These are phyloP conservation scores for Drosophila insularis DNA, from an alignment of 1,140 invertebrate species.

Conservation along the genomic window DNA sequence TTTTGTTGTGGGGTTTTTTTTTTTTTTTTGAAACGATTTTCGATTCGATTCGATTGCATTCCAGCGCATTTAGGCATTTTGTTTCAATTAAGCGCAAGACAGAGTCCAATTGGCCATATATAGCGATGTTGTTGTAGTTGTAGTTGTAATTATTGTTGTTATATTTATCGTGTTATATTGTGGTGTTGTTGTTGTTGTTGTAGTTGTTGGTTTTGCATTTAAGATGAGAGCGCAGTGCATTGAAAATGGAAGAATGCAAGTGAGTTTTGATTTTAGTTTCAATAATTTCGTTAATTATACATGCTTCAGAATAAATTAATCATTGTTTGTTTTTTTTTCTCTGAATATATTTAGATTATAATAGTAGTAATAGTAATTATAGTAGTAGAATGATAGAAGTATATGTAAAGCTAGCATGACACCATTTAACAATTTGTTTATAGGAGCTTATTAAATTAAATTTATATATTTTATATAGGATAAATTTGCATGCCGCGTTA, in stretches of 20 bases:
- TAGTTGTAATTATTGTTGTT: slow-evolving; percentile 33
- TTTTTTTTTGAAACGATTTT: slow-evolving; percentile 39
- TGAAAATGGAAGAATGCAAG: slow-evolving; percentile 76
- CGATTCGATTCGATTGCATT: slow-evolving; percentile 62
- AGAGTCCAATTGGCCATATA: slow-evolving; percentile 75
- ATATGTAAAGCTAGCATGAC: slow-evolving; percentile 9
- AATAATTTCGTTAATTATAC: slow-evolving; percentile 70
- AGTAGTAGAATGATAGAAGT: not conserved
- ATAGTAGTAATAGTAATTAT: not conserved
- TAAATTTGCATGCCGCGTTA: slow-evolving; percentile 50
- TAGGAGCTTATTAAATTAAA: slow-evolving; percentile 17
- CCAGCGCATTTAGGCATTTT: slow-evolving; percentile 63
- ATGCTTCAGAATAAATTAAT: slow-evolving; percentile 49
- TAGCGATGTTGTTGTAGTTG: slow-evolving; percentile 46
- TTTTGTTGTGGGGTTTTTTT: too few relatives aligned
- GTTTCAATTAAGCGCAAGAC: slow-evolving; percentile 73
- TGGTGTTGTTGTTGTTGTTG: slow-evolving; percentile 34
- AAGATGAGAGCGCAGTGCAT: slow-evolving; percentile 68
- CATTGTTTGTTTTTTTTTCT: slow-evolving; percentile 1
- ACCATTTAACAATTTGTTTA: not conserved
- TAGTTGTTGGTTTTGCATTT: slow-evolving; percentile 59
- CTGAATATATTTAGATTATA: slow-evolving; percentile 20
- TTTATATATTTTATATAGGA: slow-evolving; percentile 21
- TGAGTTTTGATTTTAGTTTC: slow-evolving; percentile 85
- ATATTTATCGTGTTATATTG: slow-evolving; percentile 29